Evolutionary conservation across 1,140 invertebrate genomes (phyloP), one percentile per base, ranked within the genome.

Genomic region (Neomicropteryx cornuta): DNA sequence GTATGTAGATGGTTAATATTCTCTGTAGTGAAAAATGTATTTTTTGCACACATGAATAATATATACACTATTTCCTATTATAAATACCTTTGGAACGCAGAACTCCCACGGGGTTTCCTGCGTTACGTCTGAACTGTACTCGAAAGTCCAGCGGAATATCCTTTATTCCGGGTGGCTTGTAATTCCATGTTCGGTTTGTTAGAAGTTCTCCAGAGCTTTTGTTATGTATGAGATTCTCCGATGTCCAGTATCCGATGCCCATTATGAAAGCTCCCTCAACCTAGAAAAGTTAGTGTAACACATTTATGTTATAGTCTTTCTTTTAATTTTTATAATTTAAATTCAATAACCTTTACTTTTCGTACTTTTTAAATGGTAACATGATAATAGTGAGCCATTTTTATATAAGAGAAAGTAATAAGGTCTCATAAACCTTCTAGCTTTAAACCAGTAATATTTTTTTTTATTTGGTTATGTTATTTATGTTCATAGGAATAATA

Each of bases 231-330:
- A 82, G 49, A 35, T 74, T 65, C 53, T 87, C 83, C 3, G 61
- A 60, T 1, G 77, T 75, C 73, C 75, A 84, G 30, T 79, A 72
- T 4, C 84, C 83, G 10, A 83, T 48, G 6, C 83, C 84, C 83
- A 87, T 86, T 2, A 83, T 59, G 56, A 82, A 82, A 0, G 79
- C 76, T 11, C 82, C 85, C 68, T 87, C 84, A 3, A 82, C 71
- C 68, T 89, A 76, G 33, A 46, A n/a, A 27, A n/a, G 24, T 27
- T 8, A 27, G n/a, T 8, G n/a, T 27, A n/a, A 27, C 8, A n/a
- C n/a, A n/a, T n/a, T n/a, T n/a, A n/a, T n/a, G n/a, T n/a, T n/a
- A n/a, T n/a, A n/a, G n/a, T n/a, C n/a, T n/a, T n/a, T n/a, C n/a
- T n/a, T n/a, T n/a, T n/a, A n/a, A n/a, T n/a, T n/a, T n/a, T n/a